Evolutionary conservation across 2,888 invertebrate species (phyloP).

Genomic region (Mantis religiosa): DNA sequence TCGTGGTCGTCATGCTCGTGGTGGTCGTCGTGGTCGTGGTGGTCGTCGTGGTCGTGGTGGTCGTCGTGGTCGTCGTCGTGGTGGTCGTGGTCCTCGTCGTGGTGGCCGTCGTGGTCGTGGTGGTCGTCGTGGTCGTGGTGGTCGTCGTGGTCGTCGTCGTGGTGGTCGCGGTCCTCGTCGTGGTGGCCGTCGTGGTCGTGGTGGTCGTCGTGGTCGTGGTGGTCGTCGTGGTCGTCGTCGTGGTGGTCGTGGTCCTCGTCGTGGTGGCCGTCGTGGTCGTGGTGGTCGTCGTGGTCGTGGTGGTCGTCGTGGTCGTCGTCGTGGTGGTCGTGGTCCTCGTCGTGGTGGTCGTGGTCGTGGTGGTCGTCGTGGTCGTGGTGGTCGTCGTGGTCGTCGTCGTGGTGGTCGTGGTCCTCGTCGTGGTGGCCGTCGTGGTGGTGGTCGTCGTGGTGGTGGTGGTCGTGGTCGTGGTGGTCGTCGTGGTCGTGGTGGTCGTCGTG

Average conservation of each 20-base stretch:
- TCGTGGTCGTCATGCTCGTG: too few relatives aligned
- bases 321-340: not conserved
- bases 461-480: not conserved
- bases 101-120: too few relatives aligned
- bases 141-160: not conserved
- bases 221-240: not conserved
- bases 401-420: not conserved
- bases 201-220: not conserved
- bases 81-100: not conserved
- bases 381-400: not conserved
- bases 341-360: not conserved
- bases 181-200: too few relatives aligned
- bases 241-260: not conserved
- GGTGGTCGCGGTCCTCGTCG: too few relatives aligned
- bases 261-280: too few relatives aligned
- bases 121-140: not conserved
- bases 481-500: not conserved
- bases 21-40: not conserved
- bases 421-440: too few relatives aligned
- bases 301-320: not conserved
- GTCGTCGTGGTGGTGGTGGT: not conserved
- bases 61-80: not conserved
- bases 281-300: not conserved
- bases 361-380: not conserved
- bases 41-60: not conserved